Percentiles rank a stretch among this genome's conserved stretches.
phyloP scores from a whole-genome alignment of 2,113 vertebrate genomes.

The Oreotrochilus melanogaster region DNA sequence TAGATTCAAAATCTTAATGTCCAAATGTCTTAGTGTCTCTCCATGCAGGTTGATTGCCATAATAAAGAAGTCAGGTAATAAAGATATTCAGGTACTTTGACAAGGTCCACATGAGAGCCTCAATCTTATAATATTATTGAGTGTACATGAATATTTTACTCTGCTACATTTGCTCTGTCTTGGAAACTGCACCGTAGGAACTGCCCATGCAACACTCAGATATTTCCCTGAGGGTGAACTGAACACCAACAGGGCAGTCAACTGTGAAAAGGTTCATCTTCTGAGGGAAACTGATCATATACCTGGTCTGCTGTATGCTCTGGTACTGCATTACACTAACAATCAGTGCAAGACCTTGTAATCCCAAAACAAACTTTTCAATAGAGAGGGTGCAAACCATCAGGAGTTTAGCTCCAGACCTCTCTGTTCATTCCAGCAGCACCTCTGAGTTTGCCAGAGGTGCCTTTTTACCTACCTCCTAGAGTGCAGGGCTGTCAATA shows the following conservation, averaged over 20 bases:
- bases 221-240: background rate
- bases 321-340: background rate
- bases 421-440: background rate
- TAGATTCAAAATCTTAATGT: background rate
- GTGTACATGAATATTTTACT: background rate
- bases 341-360: background rate
- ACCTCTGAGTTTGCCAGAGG: background rate
- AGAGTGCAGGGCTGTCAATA: background rate
- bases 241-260: background rate
- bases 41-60: fast-evolving
- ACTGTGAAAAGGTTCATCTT: background rate
- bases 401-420: background rate
- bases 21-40: background rate
- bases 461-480: background rate
- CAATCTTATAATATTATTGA: background rate
- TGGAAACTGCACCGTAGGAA: background rate
- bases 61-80: background rate
- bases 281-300: background rate
- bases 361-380: background rate
- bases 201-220: background rate
- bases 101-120: background rate
- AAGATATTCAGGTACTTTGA: background rate
- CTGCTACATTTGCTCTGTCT: background rate
- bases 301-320: background rate
- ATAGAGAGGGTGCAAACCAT: background rate